phyloP scores from a whole-genome alignment of 2,888 invertebrate species.

The Philereme transversata region DNA sequence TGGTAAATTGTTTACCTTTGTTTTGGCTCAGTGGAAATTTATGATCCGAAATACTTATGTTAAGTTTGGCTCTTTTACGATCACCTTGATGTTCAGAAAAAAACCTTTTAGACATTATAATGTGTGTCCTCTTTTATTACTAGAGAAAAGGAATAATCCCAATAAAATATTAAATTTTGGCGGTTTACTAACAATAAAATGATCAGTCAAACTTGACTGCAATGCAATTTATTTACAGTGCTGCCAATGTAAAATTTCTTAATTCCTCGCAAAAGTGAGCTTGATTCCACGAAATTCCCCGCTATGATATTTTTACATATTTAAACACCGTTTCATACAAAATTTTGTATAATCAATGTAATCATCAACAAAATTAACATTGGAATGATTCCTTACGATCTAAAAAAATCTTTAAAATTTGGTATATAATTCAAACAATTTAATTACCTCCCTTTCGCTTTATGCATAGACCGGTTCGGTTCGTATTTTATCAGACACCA shows the following conservation, averaged over 20 bases:
- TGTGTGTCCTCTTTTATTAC: background rate
- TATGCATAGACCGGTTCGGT: too few species aligned
- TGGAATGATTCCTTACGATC: too few species aligned
- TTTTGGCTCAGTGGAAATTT: conserved; percentile 77
- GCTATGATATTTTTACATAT: too few species aligned
- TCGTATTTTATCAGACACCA: too few species aligned
- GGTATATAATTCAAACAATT: too few species aligned
- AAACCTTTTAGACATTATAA: conserved; percentile 65
- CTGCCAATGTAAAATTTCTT: too few species aligned
- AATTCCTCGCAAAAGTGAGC: background rate
- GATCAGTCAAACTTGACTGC: background rate
- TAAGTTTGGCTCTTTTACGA: conserved; percentile 71
- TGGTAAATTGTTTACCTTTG: conserved; percentile 52
- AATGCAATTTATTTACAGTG: too few species aligned
- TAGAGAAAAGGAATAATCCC: background rate
- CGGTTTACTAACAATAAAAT: conserved; percentile 3
- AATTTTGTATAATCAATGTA: too few species aligned
- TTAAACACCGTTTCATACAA: too few species aligned
- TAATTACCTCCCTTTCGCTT: too few species aligned
- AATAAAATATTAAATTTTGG: conserved; percentile 25
- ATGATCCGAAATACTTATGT: conserved; percentile 70
- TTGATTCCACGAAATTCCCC: background rate
- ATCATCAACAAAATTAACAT: too few species aligned
- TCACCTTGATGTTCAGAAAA: conserved; percentile 66
- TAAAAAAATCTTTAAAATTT: too few species aligned